Evolutionary conservation across 2,113 vertebrate genomes (phyloP).

Genomic region (Melanostigma gelatinosum): DNA sequence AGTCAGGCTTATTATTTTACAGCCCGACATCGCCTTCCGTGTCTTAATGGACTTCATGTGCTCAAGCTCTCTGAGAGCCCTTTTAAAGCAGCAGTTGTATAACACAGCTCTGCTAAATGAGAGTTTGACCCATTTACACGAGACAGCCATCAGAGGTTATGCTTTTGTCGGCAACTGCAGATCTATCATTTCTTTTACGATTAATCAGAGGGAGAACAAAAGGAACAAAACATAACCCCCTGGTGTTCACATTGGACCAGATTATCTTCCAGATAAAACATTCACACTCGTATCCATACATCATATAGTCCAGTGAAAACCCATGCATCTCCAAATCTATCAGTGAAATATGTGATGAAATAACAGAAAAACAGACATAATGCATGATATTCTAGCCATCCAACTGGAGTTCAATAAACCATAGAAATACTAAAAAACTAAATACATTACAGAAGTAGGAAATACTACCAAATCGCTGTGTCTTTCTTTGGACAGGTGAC

Average conservation of each 20-base stretch:
- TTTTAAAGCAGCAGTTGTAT: neutral
- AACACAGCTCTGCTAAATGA: conserved; percentile 5
- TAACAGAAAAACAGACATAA: neutral
- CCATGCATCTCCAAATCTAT: neutral
- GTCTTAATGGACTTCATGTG: conserved; percentile 4
- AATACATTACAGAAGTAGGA: neutral
- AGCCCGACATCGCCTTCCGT: neutral
- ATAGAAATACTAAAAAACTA: neutral
- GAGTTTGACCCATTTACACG: neutral
- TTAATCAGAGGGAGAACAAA: neutral
- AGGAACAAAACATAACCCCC: neutral
- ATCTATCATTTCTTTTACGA: neutral
- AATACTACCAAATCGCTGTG: too few relatives aligned
- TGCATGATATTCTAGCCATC: neutral
- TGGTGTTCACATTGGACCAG: neutral
- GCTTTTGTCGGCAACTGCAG: neutral
- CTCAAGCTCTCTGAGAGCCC: neutral
- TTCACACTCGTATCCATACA: neutral
- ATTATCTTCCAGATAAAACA: neutral
- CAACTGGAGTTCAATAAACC: neutral
- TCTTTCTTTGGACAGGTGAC: too few relatives aligned
- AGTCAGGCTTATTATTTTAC: conserved; percentile 21
- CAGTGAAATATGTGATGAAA: neutral
- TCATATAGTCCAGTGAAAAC: neutral
- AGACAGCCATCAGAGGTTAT: neutral